These are phyloP conservation scores for Rhynchophorus ferrugineus DNA, from an alignment of 1,140 invertebrate genomes.

Conservation along the genomic window DNA sequence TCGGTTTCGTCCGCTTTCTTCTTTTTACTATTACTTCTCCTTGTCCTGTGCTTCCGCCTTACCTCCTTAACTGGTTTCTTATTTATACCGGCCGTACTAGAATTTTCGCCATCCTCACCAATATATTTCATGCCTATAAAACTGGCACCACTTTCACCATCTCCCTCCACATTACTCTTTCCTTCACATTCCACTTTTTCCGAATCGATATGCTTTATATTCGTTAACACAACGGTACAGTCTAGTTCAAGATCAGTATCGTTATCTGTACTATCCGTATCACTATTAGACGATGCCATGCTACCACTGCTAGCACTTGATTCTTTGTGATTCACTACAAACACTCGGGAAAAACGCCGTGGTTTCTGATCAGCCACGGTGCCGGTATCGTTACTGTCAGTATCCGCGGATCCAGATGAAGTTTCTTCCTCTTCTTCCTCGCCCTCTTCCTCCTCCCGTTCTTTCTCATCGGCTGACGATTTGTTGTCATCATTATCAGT, in stretches of 20 bases:
- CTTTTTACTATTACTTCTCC: neutral
- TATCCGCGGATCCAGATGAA: conserved; percentile 51
- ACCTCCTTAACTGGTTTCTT: neutral
- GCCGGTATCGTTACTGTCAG: conserved; percentile 50
- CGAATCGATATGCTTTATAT: conserved; percentile 29
- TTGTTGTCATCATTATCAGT: conserved; percentile 34
- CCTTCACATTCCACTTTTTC: conserved; percentile 9
- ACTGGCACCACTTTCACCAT: conserved; percentile 10
- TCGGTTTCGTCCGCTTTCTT: neutral
- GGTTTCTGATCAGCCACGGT: conserved; percentile 54
- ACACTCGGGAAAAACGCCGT: conserved; percentile 62
- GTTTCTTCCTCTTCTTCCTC: conserved; percentile 44
- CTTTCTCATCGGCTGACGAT: conserved; percentile 41
- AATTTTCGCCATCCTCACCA: conserved; percentile 7
- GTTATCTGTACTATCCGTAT: conserved; percentile 48
- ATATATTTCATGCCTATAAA: conserved; percentile 13
- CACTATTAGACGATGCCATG: conserved; percentile 30
- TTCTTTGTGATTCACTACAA: conserved; percentile 63
- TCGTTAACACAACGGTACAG: conserved; percentile 33
- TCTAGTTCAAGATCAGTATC: conserved; percentile 47
- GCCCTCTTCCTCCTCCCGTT: conserved; percentile 42
- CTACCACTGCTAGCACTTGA: conserved; percentile 44
- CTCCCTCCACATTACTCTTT: conserved; percentile 11
- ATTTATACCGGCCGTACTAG: no score
- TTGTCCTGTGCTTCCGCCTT: neutral